These are phyloP conservation scores for Neoniphon sammara DNA, from an alignment of 2,797 vertebrate species.

Conservation along the genomic window DNA sequence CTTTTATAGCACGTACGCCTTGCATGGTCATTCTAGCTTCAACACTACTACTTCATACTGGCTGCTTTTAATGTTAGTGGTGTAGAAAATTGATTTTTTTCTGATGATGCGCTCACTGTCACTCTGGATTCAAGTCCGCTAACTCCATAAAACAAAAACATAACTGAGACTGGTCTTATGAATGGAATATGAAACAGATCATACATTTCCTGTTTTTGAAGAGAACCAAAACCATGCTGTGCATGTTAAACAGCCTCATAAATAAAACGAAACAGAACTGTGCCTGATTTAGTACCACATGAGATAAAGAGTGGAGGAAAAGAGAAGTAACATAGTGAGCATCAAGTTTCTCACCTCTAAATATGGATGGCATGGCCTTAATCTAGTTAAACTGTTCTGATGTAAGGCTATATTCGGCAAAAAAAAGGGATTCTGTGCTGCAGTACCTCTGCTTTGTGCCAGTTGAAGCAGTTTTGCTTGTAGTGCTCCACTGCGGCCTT, in stretches of 20 bases:
- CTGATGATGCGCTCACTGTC: background rate
- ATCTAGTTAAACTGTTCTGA: background rate
- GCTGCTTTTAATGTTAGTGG: background rate
- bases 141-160: too few relatives aligned
- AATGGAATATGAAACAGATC: background rate
- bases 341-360: background rate
- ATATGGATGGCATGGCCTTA: too few relatives aligned
- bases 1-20: background rate
- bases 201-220: constrained; percentile 13
- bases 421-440: background rate
- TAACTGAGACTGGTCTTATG: background rate
- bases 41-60: too few relatives aligned
- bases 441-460: constrained; percentile 86
- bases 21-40: too few relatives aligned
- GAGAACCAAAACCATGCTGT: constrained; percentile 12
- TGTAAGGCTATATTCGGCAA: background rate
- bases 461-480: constrained; percentile 93
- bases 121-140: background rate
- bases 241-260: background rate
- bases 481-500: constrained; percentile 82
- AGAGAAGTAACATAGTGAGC: background rate
- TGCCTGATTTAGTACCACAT: background rate
- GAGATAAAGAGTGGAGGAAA: too few relatives aligned
- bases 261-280: background rate
- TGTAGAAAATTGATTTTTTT: background rate